These are phyloP conservation scores for Bungarus multicinctus DNA, from an alignment of 2,113 vertebrate species.

Conservation along the genomic window DNA sequence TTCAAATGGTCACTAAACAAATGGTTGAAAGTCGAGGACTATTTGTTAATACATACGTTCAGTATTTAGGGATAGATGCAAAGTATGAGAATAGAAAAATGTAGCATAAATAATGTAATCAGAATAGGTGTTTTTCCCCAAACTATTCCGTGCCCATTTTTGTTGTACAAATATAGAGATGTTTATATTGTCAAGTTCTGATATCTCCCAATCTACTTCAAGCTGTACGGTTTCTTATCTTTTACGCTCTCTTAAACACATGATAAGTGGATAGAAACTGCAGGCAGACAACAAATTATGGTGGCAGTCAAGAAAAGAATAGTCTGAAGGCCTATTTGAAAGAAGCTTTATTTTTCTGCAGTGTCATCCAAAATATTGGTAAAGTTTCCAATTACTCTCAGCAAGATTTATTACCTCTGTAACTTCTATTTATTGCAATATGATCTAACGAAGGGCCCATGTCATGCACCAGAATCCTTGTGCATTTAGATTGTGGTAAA, in stretches of 20 bases:
- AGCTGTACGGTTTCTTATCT: slow-evolving; percentile 1
- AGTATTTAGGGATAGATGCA: not conserved
- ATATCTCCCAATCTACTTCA: not conserved
- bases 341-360: not conserved
- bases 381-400: not conserved
- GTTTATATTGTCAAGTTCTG: not conserved
- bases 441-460: not conserved
- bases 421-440: not conserved
- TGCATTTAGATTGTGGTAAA: not conserved
- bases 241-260: not conserved
- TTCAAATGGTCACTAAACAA: not conserved
- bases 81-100: not conserved
- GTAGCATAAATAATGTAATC: not conserved
- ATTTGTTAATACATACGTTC: not conserved
- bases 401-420: not conserved
- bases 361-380: not conserved
- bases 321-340: not conserved
- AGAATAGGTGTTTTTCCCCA: not conserved
- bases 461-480: not conserved
- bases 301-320: not conserved
- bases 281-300: not conserved
- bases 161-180: not conserved
- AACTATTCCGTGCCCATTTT: not conserved
- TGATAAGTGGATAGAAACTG: not conserved
- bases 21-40: not conserved